Evolutionary conservation across 2,113 vertebrate genomes (phyloP).

Genomic region (Dunckerocampus dactyliophorus): DNA sequence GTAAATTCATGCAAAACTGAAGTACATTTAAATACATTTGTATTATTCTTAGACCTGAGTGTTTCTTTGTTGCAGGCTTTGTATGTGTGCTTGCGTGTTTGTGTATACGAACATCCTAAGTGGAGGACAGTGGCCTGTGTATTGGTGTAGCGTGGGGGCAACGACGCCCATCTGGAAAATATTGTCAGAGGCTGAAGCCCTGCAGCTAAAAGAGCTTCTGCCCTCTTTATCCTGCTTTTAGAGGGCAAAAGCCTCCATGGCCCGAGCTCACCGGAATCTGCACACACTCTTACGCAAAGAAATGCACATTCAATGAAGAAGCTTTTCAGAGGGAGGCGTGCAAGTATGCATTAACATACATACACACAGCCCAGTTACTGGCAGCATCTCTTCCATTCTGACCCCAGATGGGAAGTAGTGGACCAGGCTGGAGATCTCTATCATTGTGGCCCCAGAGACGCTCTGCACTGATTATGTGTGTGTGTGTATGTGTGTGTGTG

Average conservation of each 20-base stretch:
- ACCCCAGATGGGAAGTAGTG: conserved; percentile 62
- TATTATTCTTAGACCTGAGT: neutral
- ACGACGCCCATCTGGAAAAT: conserved; percentile 91
- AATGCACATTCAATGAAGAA: conserved; percentile 28
- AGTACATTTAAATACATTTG: too few relatives aligned
- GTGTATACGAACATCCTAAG: conserved; percentile 36
- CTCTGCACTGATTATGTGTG: conserved; percentile 52
- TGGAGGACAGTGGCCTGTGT: conserved; percentile 66
- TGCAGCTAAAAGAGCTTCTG: conserved; percentile 67
- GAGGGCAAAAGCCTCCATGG: conserved; percentile 37
- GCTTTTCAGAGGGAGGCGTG: conserved; percentile 28
- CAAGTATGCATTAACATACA: conserved; percentile 31
- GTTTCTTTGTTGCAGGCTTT: neutral
- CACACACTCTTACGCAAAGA: conserved; percentile 9
- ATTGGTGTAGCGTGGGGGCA: conserved; percentile 66
- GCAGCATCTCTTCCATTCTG: conserved; percentile 61
- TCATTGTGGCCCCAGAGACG: conserved; percentile 55
- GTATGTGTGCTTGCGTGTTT: neutral
- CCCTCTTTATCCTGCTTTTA: conserved; percentile 52
- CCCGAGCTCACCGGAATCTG: conserved; percentile 17
- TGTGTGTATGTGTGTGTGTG: conserved; percentile 32
- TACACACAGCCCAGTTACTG: conserved; percentile 42
- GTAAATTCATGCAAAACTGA: too few relatives aligned
- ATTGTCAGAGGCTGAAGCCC: conserved; percentile 80
- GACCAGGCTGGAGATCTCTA: conserved; percentile 61